Base-by-base conservation (phyloP, 2,797 vertebrate species). In the Esox masquinongy region DNA sequence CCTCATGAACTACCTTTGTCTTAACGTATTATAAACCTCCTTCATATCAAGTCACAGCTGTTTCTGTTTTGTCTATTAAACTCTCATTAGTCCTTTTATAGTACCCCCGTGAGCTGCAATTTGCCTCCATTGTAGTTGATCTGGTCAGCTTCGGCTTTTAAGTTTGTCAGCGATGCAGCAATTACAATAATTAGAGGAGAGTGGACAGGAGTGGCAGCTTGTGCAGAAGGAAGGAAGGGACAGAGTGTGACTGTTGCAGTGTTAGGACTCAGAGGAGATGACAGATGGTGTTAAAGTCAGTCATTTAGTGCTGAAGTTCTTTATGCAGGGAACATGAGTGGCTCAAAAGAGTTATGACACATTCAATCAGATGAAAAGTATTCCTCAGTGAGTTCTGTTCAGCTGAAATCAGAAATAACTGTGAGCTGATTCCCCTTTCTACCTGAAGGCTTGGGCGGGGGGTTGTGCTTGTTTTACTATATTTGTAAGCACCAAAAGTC, bases 281-380 rank as follows among this genome's bases (percentile, higher is more conserved):
- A 36, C 68, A 72, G 19, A 68, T 74, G 71, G 26, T 68, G 81
- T 75, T 73, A 8, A 74, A 71, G 66, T 34, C 63, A 34, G 31
- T 34, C 26, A 34, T 16, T 66, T 19, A 66, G 63, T 34, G 73
- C 73, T 71, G 49, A 7, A 16, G 49, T 53, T 71, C 26, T 71
- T 53, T 71, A 67, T 76, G 64, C 47, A 70, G 22, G 69, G 68
- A 67, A 83, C 5, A 87, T 75, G 75, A 70, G 61, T 74, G 69
- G 66, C 56, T 68, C 67, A 83, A 5, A 34, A 26, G 50, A 31
- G 64, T 34, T 19, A 31, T 53, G 49, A 24, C 49, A 68, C 31
- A 79, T 85, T 61, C 49, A 64, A 75, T 66, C 70, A 81, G 79
- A 85, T 64, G 19, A 53, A 74, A 63, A 80, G 47, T 78, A 59